These are phyloP conservation scores for Eupithecia subumbrata DNA, from an alignment of 2,888 invertebrate genomes.

Conservation along the genomic window DNA sequence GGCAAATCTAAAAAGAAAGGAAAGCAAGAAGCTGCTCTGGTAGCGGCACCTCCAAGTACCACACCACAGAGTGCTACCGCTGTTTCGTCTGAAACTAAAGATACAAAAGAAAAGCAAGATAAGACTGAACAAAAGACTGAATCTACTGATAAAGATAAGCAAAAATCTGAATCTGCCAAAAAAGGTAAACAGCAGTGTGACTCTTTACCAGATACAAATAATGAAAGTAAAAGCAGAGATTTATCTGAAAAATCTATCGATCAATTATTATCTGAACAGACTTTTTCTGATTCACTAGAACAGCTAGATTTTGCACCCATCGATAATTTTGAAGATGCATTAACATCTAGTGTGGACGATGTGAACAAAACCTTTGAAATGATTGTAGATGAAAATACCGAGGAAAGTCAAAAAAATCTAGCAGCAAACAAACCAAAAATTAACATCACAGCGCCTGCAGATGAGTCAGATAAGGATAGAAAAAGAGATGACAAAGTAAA, in stretches of 20 bases:
- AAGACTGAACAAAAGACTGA: conserved; percentile 57
- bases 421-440: conserved; percentile 64
- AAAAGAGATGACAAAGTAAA: conserved; percentile 55
- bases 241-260: conserved; percentile 31
- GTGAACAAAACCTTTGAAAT: conserved; percentile 76
- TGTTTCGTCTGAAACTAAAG: conserved; percentile 43
- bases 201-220: conserved; percentile 29
- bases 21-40: conserved; percentile 55
- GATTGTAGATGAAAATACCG: conserved; percentile 64
- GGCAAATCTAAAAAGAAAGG: conserved; percentile 70
- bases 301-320: conserved; percentile 66
- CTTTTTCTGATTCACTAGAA: conserved; percentile 35
- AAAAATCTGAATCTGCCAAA: conserved; percentile 46
- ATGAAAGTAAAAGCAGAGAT: conserved; percentile 7
- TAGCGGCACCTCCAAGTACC: conserved; percentile 35
- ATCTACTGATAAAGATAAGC: conserved; percentile 40
- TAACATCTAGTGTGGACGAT: conserved; percentile 74
- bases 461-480: conserved; percentile 54
- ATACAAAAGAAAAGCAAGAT: conserved; percentile 51
- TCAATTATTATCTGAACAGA: conserved; percentile 21
- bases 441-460: conserved; percentile 65
- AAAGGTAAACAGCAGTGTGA: conserved; percentile 66
- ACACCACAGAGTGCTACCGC: conserved; percentile 26
- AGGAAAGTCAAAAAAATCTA: conserved; percentile 43
- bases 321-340: conserved; percentile 76